Evolutionary conservation across 37 sponge, comb jelly and placozoan genomes (phyloP), one percentile per base, ranked within the genome.

Genomic region (Geodia barretti): DNA sequence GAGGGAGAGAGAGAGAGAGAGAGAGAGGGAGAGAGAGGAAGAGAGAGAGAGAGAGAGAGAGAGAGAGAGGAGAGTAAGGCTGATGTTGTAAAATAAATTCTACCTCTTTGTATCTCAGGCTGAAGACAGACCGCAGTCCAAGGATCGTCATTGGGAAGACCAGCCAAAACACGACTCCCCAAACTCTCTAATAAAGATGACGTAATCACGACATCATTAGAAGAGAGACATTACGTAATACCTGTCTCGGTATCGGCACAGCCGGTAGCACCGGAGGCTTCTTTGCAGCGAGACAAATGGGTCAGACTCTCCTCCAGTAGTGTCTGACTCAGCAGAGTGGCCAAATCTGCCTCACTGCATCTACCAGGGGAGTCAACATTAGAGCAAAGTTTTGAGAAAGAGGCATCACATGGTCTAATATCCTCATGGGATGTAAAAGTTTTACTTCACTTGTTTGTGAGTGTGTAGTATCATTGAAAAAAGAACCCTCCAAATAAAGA

Each of bases 31-130:
- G 68, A 30, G 29, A 66, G 33, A 30, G 68, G 17, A 17, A 66
- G 68, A 66, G 68, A 66, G 68, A 66, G 68, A 66, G 68, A 66
- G 68, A 66, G 68, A 66, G 68, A 66, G 68, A 47, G 54, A 47
- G 54, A 47, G 54, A 47, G 54, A 47, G 54, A 47, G 54, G n/a
- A 47, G 54, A 47, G 54, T 17, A 14, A 47, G 54, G 14, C 11
- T 70, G 54, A 39, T 71, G 73, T 71, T 39, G 62, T 31, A 24
- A 64, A 29, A n/a, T n/a, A n/a, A n/a, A n/a, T n/a, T n/a, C n/a
- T n/a, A 47, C 54, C 54, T 47, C 7, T 47, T 14, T 47, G 54
- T 7, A 14, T 47, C 54, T 47, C 54, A 17, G 54, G 54, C 54
- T 47, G 54, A 47, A 47, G 54, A 14, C 54, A 47, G 54, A 47